Evolutionary conservation across 2,797 vertebrate genomes (phyloP).

Genomic region (Malacoraja senta): DNA sequence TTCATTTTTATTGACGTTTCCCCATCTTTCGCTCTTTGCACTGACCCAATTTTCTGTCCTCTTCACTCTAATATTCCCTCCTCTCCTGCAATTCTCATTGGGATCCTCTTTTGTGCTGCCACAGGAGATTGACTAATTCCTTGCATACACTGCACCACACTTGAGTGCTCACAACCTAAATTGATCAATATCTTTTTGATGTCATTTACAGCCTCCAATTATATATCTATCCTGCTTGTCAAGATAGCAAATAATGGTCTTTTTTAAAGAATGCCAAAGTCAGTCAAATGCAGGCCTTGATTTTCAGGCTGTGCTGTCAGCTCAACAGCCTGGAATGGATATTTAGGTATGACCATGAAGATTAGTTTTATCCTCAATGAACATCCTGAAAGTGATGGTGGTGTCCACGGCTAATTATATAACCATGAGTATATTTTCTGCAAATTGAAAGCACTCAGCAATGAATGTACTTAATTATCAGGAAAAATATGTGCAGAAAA

Average conservation of each 20-base stretch:
- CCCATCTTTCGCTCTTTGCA: neutral
- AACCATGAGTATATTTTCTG: neutral
- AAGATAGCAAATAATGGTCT: neutral
- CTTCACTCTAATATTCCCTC: neutral
- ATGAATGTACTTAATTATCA: neutral
- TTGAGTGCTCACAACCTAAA: neutral
- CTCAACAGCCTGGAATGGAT: neutral
- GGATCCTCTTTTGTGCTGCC: neutral
- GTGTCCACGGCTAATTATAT: neutral
- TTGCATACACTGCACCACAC: neutral
- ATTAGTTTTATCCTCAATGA: neutral
- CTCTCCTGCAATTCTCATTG: neutral
- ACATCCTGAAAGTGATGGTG: neutral
- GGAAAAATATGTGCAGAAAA: neutral
- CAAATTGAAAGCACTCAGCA: neutral
- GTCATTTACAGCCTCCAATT: neutral
- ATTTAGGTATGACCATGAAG: neutral
- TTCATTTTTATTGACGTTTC: too few species aligned
- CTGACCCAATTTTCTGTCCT: neutral
- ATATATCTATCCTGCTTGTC: neutral
- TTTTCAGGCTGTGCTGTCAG: neutral
- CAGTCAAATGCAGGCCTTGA: neutral
- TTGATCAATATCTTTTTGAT: neutral
- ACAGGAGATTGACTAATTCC: neutral
- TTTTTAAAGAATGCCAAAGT: neutral